Conservation (phyloP, 2,113 vertebrate species). For the Dolichotis patagonum region DNA sequence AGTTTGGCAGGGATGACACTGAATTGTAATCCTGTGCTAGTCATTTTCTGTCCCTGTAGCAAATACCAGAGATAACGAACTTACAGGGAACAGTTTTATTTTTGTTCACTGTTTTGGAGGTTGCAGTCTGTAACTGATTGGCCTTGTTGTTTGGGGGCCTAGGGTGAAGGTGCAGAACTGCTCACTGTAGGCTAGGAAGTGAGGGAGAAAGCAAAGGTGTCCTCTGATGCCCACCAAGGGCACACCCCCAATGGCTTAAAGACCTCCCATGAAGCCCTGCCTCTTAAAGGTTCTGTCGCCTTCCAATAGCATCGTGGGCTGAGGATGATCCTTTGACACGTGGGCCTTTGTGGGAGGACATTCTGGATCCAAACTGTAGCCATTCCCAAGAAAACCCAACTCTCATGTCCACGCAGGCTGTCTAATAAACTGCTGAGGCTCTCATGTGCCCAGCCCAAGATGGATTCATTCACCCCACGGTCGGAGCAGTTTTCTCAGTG, state of each 20-base stretch:
- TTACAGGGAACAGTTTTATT: background rate
- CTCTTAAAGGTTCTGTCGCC: background rate
- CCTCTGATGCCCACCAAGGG: background rate
- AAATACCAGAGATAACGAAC: background rate
- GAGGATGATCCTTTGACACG: background rate
- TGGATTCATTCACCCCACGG: background rate
- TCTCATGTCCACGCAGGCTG: background rate
- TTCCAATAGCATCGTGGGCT: background rate
- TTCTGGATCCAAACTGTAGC: background rate
- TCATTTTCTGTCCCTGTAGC: background rate
- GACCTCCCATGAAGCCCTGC: background rate
- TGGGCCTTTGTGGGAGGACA: background rate
- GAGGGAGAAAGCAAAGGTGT: background rate
- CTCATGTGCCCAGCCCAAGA: background rate
- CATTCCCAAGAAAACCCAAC: background rate
- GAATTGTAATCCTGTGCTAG: background rate
- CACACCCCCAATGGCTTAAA: background rate
- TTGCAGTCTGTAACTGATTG: background rate
- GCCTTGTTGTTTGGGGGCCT: background rate
- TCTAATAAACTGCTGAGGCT: background rate
- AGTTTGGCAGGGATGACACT: background rate
- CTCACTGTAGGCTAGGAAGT: background rate
- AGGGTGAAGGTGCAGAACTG: background rate
- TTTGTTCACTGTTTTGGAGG: background rate
- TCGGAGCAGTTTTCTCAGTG: background rate